These are phyloP conservation scores for Heliconius charithonia DNA, from an alignment of 2,888 invertebrate genomes.

Conservation along the genomic window DNA sequence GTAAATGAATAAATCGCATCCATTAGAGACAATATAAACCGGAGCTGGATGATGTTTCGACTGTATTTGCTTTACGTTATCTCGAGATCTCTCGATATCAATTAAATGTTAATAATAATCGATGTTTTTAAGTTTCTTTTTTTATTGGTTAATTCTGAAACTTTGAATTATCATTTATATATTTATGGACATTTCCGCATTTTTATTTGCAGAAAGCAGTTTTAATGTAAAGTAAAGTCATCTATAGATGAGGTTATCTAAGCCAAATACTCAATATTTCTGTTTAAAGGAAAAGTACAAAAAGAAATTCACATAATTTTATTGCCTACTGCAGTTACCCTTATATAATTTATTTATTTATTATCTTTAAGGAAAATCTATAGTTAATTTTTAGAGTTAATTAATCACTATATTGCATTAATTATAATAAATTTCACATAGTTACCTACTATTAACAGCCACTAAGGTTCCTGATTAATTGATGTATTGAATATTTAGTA, in stretches of 20 bases:
- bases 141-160: background rate
- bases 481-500: constrained; percentile 16
- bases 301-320: too few relatives aligned
- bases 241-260: too few relatives aligned
- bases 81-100: constrained; percentile 10
- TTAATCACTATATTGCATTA: background rate
- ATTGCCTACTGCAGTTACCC: too few relatives aligned
- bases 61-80: constrained; percentile 1
- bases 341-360: too few relatives aligned
- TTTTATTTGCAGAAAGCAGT: too few relatives aligned
- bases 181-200: too few relatives aligned
- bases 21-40: constrained; percentile 70
- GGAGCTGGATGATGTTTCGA: background rate
- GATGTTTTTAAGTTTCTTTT: background rate
- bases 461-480: background rate
- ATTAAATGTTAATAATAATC: constrained; percentile 19
- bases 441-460: background rate
- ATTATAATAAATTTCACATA: background rate
- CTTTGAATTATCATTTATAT: too few relatives aligned
- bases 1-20: constrained; percentile 72
- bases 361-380: too few relatives aligned
- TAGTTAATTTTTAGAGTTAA: too few relatives aligned
- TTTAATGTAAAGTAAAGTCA: too few relatives aligned
- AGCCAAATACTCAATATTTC: too few relatives aligned
- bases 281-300: too few relatives aligned